Evolutionary conservation across 2,888 invertebrate species (phyloP), one percentile per base, ranked within the genome.

Genomic region (Trachelus tabidus): DNA sequence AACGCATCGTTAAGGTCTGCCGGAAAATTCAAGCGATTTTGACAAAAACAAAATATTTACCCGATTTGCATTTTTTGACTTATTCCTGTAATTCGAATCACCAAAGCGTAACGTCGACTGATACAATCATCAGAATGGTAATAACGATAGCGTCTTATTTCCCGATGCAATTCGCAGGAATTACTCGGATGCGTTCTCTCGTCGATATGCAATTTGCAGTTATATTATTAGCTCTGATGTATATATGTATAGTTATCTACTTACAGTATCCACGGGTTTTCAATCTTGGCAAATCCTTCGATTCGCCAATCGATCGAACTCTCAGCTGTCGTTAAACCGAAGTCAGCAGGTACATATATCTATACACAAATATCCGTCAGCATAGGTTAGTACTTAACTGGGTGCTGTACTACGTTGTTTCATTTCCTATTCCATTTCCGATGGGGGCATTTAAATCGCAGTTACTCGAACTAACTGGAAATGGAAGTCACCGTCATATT

Each of bases 381-480:
- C 23, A 56, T 56, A 56, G 56, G 56, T 56, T 56, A 56, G 56
- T 56, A 15, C 56, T 56, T 15, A 23, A 23, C 56, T 56, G 56
- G 56, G 9, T 77, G 77, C 75, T 75, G 34, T 69, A 75, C 83
- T 83, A 84, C 86, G 87, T 89, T 89, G 88, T 89, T 88, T 89
- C 89, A 89, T 89, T 89, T 89, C 90, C 90, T 89, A 88, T 89
- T 88, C 87, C 87, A 90, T 90, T 89, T 90, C 89, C 90, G 88
- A 88, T 87, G 86, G 85, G 85, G 84, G 84, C 88, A 89, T 89
- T 90, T 89, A 88, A 89, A 89, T 89, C 85, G 88, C 85, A 87
- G 88, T 88, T 88, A 86, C 85, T 83, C 83, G 74, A 69, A 69
- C 76, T 79, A 79, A 79, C 73, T 79, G 76, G 68, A 75, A 79